These are phyloP conservation scores for Gouania willdenowi DNA, from an alignment of 2,797 vertebrate genomes.

Conservation along the genomic window DNA sequence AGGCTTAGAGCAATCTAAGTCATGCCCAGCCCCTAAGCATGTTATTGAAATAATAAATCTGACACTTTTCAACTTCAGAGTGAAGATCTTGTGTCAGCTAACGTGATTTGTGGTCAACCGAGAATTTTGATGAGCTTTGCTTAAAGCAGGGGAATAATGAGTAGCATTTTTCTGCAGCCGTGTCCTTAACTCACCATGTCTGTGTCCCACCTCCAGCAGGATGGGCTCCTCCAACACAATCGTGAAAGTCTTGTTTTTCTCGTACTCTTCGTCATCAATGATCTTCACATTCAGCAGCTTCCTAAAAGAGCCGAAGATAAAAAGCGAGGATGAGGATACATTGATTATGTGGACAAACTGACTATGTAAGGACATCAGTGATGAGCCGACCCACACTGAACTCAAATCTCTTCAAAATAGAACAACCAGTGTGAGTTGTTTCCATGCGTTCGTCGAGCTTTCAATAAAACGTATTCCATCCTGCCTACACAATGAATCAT, in stretches of 20 bases:
- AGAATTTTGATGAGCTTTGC: conserved; percentile 14
- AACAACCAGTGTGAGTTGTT: conserved; percentile 8
- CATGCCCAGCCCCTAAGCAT: too few relatives aligned
- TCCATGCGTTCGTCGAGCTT: conserved; percentile 13
- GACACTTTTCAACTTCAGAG: too few relatives aligned
- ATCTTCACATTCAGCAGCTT: conserved; percentile 83
- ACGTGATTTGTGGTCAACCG: neutral
- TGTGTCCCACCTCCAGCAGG: conserved; percentile 80
- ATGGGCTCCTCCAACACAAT: conserved; percentile 80
- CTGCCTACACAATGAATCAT: conserved; percentile 47
- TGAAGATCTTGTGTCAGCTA: neutral
- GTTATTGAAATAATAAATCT: too few relatives aligned
- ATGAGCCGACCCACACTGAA: too few relatives aligned
- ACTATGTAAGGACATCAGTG: neutral
- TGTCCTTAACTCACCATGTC: conserved; percentile 69
- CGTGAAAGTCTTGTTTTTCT: conserved; percentile 86
- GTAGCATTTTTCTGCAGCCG: neutral
- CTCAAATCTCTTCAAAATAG: conserved; percentile 17
- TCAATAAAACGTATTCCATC: conserved; percentile 18
- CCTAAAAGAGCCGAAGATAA: conserved; percentile 58
- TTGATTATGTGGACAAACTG: neutral
- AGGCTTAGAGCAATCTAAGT: too few relatives aligned
- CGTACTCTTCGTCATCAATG: conserved; percentile 86
- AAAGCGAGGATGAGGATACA: too few relatives aligned
- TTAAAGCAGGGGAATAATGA: conserved; percentile 7